Conservation (phyloP, 1,140 invertebrate genomes). For the Aphis craccivora region DNA sequence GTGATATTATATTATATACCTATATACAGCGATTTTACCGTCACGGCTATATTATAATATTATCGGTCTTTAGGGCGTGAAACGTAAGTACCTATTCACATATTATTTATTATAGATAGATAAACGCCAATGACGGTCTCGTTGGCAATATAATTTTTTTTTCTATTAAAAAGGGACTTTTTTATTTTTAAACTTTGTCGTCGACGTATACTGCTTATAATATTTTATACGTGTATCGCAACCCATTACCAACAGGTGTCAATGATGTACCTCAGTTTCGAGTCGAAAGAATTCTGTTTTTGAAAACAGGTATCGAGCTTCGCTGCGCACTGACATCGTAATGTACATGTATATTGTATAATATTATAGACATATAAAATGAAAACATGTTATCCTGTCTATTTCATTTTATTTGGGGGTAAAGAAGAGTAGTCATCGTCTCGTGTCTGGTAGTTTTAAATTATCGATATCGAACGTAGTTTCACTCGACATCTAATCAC, state of each 20-base stretch:
- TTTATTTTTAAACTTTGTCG: background rate
- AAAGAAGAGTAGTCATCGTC: background rate
- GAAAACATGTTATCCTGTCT: background rate
- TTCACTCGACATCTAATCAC: background rate
- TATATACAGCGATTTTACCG: background rate
- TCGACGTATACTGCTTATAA: background rate
- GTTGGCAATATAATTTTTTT: background rate
- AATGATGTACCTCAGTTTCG: background rate
- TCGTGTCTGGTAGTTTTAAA: background rate
- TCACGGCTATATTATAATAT: background rate
- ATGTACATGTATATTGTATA: too few relatives aligned
- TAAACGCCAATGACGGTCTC: background rate
- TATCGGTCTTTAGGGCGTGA: background rate
- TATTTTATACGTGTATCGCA: background rate
- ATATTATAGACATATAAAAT: too few relatives aligned
- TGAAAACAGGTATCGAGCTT: background rate
- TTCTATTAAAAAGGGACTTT: background rate
- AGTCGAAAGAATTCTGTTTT: background rate
- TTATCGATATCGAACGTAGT: background rate
- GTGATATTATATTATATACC: background rate
- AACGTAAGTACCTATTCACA: background rate
- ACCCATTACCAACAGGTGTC: background rate
- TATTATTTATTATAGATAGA: background rate
- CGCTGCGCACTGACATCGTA: background rate
- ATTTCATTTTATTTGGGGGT: background rate